Base-by-base conservation (phyloP, 2,113 vertebrate genomes). In the Aleadryas rufinucha region DNA sequence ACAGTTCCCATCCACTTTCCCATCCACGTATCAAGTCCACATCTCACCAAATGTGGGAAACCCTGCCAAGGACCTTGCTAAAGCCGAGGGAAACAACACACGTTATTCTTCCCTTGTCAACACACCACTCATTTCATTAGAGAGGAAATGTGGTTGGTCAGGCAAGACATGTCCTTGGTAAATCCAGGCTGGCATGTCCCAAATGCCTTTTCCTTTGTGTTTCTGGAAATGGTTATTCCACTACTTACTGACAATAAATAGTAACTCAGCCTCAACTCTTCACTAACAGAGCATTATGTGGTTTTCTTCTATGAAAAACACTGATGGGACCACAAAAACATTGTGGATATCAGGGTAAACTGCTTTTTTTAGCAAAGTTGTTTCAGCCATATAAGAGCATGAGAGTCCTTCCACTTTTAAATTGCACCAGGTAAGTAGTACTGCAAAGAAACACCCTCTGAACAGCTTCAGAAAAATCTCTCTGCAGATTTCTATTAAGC, bases 401-500 rank as follows among this genome's bases (percentile, higher is more conserved):
- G 9, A 16, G 33, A 74, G 41, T 77, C 26, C 6, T 63, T 41
- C 64, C 1, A 5, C 24, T 71, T 88, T 77, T 50, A 66, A 72
- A 41, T 44, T 45, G 30, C 33, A 42, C 28, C 37, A 49, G 35
- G 30, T 22, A 77, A 68, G 26, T 4, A 69, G 31, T 11, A 50
- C 19, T 37, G 31, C 41, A 64, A 93, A 86, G 39, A 78, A 89
- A 63, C 18, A 23, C 4, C 12, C 21, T 84, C 57, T 57, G 42
- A 92, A 59, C 14, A 90, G 72, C 45, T 71, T 44, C 72, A 81
- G 52, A 87, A 87, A 90, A 95, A 77, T 60, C 61, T 95, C 91
- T 65, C 28, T 71, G 59, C 52, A 93, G 77, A 89, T 96, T 95
- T 89, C 90, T 61, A 91, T 74, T 77, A 89, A 91, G 42, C 71